Conservation (phyloP, 2,888 invertebrate genomes). For the Chrysolina americana region DNA sequence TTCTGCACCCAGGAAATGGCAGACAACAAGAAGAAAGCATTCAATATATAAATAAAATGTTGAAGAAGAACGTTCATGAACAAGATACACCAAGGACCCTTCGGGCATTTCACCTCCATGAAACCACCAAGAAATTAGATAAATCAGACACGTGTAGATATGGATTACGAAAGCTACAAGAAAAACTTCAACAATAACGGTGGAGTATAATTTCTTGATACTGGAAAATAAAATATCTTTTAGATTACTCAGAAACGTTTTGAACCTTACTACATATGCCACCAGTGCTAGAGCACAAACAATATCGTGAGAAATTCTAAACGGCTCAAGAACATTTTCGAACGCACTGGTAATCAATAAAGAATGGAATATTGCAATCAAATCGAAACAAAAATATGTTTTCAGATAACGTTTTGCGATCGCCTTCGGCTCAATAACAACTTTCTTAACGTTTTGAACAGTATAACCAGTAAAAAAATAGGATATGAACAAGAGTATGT, state of each 20-base stretch:
- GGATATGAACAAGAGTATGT: background rate
- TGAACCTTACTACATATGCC: background rate
- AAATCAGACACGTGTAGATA: background rate
- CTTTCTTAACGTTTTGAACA: conserved; percentile 4
- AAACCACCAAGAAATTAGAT: background rate
- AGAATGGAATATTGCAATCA: background rate
- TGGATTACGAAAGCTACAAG: background rate
- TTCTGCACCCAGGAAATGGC: conserved; percentile 25
- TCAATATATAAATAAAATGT: conserved; percentile 5
- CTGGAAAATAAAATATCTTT: background rate
- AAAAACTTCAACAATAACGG: background rate
- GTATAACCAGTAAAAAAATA: conserved; percentile 32
- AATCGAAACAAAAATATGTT: conserved; percentile 34
- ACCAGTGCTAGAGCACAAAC: background rate
- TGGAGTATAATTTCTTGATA: background rate
- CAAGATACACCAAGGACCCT: background rate
- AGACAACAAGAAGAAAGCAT: conserved; percentile 24
- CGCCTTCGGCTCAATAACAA: conserved; percentile 7
- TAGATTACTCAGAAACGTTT: background rate
- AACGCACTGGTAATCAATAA: background rate
- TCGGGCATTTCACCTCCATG: background rate
- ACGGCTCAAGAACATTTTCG: too few species aligned
- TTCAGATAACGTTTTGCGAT: conserved; percentile 23
- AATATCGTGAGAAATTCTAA: background rate
- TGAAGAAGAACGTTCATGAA: background rate